Evolutionary conservation across 2,888 invertebrate species (phyloP), one percentile per base, ranked within the genome.

Genomic region (Schrankia costaestrigalis): DNA sequence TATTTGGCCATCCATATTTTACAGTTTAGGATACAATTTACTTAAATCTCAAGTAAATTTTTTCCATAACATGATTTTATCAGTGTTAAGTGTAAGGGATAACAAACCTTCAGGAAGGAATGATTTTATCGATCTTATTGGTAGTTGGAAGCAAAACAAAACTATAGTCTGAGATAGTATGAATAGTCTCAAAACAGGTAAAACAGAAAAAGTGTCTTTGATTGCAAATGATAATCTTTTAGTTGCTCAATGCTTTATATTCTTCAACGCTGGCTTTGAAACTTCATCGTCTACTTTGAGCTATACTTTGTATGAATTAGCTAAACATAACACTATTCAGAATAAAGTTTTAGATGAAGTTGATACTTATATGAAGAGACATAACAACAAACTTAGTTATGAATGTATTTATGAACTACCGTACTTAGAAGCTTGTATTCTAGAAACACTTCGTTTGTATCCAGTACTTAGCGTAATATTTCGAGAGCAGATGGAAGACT

Each of bases 181-280:
- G 2, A 54, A 26, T 5, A 63, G 61, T 26, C 32, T 63, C 14
- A 56, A 57, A 18, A 55, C 3, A 7, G 55, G 54, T 1, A 57
- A 38, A 0, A 50, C 35, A 1, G 44, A 61, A 9, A 62, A 49
- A 12, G 28, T 63, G 1, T 35, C 54, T n/a, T 14, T 73, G 1
- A 52, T 65, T 6, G 49, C 89, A 2, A 66, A 73, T 1, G 49
- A 84, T 10, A 71, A 82, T 2, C 63, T 89, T 24, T 46, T 90
- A n/a, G 74, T 81, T 0, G 81, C 89, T 0, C 90, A 91, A 32
- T 82, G 89, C 1, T 77, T 89, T 11, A 53, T 89, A 0, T 89
- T 92, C 26, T 78, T 77, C 24, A 60, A 43, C 4, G 77, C 71
- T 14, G 78, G 78, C 0, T 77, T 62, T 26, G 76, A 77, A 26